Conservation (phyloP, 2,797 vertebrate genomes). For the Hydrocynus forskahlii region DNA sequence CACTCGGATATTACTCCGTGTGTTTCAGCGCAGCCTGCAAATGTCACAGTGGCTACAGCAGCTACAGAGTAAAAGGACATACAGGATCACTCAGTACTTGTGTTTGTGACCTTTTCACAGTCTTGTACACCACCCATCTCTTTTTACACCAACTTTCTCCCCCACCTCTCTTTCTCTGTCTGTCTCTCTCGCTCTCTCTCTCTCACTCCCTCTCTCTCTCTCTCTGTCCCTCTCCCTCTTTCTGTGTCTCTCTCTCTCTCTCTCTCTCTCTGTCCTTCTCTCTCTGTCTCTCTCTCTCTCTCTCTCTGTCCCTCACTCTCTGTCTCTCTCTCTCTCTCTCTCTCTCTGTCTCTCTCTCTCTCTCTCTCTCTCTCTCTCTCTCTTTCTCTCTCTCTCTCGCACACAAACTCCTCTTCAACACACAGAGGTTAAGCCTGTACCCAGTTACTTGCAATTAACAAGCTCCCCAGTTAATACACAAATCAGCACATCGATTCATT, state of each 20-base stretch:
- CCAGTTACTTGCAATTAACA: slow-evolving; percentile 28
- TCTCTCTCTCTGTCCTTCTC: not conserved
- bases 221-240: not conserved
- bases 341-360: not conserved
- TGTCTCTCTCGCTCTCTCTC: not conserved
- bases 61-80: slow-evolving; percentile 31
- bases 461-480: slow-evolving; percentile 17
- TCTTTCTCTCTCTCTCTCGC: not conserved
- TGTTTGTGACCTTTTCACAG: slow-evolving; percentile 20
- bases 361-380: not conserved
- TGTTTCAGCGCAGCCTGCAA: slow-evolving; percentile 17
- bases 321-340: not conserved
- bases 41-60: slow-evolving; percentile 35
- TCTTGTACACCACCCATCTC: not conserved
- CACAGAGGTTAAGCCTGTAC: not conserved
- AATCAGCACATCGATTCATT: slow-evolving; percentile 31
- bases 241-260: not conserved
- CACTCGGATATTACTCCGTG: slow-evolving; percentile 2
- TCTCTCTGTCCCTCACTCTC: not conserved
- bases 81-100: slow-evolving; percentile 23
- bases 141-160: not conserved
- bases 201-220: not conserved
- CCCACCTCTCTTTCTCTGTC: not conserved
- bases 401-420: slow-evolving; percentile 32
- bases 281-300: not conserved